Conservation (phyloP, 2,113 vertebrate genomes). For the Monarcha castaneiventris region DNA sequence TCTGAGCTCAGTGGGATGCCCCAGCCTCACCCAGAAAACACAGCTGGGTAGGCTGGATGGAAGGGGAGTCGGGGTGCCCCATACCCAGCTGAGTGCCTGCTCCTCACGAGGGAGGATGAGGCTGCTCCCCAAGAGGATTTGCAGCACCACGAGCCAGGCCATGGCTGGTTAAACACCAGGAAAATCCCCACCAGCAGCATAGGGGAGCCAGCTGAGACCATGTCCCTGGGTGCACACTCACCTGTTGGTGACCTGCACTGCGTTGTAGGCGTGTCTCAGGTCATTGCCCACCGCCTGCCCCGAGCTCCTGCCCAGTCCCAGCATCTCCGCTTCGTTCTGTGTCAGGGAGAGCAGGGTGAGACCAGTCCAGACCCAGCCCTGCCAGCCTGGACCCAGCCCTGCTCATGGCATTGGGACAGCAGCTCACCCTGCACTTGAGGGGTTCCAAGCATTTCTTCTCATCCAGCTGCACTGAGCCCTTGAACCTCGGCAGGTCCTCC, state of each 20-base stretch:
- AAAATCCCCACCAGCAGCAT: not conserved
- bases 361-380: not conserved
- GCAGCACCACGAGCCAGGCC: not conserved
- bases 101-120: rapidly evolving
- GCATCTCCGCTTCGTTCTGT: slow-evolving; percentile 66
- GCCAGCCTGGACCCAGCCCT: not conserved
- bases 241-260: slow-evolving; percentile 79
- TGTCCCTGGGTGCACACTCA: slow-evolving; percentile 26
- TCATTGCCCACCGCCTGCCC: slow-evolving; percentile 67
- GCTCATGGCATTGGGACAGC: rapidly evolving
- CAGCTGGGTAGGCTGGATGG: not conserved
- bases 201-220: not conserved
- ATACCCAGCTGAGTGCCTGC: not conserved
- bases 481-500: not conserved
- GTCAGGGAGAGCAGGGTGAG: not conserved
- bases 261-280: slow-evolving; percentile 71
- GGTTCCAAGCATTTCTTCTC: not conserved
- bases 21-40: not conserved
- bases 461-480: not conserved
- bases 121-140: not conserved
- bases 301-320: slow-evolving; percentile 67
- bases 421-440: not conserved
- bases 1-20: too few relatives aligned
- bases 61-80: not conserved
- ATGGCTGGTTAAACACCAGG: not conserved